Evolutionary conservation across 2,888 invertebrate species (phyloP).

Genomic region (Penaeus monodon): DNA sequence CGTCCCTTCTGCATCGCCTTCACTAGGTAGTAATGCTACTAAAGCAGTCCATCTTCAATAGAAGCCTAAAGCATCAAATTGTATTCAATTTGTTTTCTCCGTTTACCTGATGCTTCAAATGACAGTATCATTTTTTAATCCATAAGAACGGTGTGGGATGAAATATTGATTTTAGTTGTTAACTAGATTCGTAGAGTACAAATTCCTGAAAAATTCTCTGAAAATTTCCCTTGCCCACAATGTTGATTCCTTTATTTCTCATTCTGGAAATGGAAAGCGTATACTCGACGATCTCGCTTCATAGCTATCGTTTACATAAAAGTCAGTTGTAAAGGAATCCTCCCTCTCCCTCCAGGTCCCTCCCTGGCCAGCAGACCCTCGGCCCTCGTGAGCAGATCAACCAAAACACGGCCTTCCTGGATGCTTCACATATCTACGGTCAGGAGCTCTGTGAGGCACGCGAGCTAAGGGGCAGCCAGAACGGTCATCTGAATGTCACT

Average conservation of each 20-base stretch:
- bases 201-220: too few species aligned
- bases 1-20: constrained; percentile 91
- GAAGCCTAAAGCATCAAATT: background rate
- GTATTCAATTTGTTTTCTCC: background rate
- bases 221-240: too few species aligned
- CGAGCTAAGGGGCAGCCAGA: constrained; percentile 80
- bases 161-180: too few species aligned
- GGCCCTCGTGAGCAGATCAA: constrained; percentile 94
- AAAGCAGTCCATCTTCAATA: background rate
- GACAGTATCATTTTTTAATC: too few species aligned
- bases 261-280: too few species aligned
- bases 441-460: constrained; percentile 86
- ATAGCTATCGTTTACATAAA: too few species aligned
- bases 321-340: too few species aligned
- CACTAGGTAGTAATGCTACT: constrained; percentile 73
- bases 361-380: constrained; percentile 89
- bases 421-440: constrained; percentile 89
- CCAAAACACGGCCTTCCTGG: constrained; percentile 91
- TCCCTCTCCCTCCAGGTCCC: constrained; percentile 77
- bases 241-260: too few species aligned
- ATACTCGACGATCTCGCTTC: too few species aligned
- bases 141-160: too few species aligned
- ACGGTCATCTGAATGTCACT: constrained; percentile 86
- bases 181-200: too few species aligned
- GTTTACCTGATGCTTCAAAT: background rate